These are phyloP conservation scores for Alosa sapidissima DNA, from an alignment of 2,797 vertebrate species.

Conservation along the genomic window DNA sequence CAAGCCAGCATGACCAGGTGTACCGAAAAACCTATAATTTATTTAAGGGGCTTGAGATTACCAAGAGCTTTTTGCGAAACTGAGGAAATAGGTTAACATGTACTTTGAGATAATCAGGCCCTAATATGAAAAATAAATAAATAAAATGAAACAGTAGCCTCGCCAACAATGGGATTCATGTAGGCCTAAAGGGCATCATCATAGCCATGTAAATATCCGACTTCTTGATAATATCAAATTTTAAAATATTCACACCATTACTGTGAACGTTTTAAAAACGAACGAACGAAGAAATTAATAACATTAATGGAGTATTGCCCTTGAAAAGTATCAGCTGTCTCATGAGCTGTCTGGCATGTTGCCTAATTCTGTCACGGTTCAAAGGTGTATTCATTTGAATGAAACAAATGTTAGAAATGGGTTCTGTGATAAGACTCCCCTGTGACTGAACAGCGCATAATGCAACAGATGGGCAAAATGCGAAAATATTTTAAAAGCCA, in stretches of 20 bases:
- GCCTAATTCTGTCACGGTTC: slow-evolving; percentile 1
- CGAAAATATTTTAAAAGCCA: neutral
- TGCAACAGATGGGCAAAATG: slow-evolving; percentile 11
- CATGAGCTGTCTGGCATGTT: neutral
- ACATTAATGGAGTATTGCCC: neutral
- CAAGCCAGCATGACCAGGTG: slow-evolving; percentile 66
- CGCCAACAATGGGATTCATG: neutral
- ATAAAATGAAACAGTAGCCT: neutral
- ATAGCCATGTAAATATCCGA: neutral
- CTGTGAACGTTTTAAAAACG: neutral
- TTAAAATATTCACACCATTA: neutral
- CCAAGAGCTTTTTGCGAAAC: slow-evolving; percentile 10
- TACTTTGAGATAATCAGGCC: slow-evolving; percentile 17
- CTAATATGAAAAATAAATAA: neutral
- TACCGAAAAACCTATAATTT: slow-evolving; percentile 63
- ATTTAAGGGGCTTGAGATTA: slow-evolving; percentile 57
- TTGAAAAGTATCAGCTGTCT: neutral
- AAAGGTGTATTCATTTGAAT: slow-evolving; percentile 16
- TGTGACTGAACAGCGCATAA: neutral
- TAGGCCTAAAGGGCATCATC: neutral
- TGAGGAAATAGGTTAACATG: slow-evolving; percentile 21
- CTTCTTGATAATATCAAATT: neutral
- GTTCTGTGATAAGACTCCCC: neutral
- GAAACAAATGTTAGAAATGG: slow-evolving; percentile 13
- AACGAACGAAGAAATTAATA: neutral